phyloP scores from a whole-genome alignment of 2,797 vertebrate genomes.

The Sebastes cheni region DNA sequence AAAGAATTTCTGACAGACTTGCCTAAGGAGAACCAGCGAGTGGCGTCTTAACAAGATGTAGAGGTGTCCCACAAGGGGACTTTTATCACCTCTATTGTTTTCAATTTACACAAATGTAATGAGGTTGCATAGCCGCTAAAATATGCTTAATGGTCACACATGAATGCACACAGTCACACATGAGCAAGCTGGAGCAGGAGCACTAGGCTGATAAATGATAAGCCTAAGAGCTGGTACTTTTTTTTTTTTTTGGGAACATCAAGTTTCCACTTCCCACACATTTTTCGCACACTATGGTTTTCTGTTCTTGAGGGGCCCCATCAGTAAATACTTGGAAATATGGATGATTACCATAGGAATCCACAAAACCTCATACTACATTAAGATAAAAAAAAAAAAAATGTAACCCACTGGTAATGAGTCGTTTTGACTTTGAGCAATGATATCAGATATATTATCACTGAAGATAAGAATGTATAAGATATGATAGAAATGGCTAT shows the following conservation, averaged over 20 bases:
- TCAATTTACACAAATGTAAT: slow-evolving; percentile 17
- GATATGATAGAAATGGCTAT: not conserved
- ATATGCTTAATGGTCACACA: not conserved
- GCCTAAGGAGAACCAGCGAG: slow-evolving; percentile 8
- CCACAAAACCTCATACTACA: not conserved
- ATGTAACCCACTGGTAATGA: not conserved
- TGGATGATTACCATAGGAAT: not conserved
- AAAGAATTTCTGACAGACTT: slow-evolving; percentile 21
- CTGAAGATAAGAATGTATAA: not conserved
- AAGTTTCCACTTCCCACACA: not conserved
- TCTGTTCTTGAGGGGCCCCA: not conserved
- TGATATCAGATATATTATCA: not conserved
- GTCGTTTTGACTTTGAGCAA: not conserved
- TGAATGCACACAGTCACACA: slow-evolving; percentile 18
- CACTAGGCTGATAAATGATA: not conserved
- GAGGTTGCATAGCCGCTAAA: not conserved
- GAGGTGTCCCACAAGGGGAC: slow-evolving; percentile 19
- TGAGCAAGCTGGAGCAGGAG: not conserved
- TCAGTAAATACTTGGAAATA: not conserved
- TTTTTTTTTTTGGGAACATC: not conserved
- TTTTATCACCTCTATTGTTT: slow-evolving; percentile 29
- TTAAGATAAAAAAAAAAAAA: not conserved
- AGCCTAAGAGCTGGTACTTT: slow-evolving; percentile 1
- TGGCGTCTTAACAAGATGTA: slow-evolving; percentile 1
- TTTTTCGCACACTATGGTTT: not conserved